Conservation (phyloP, 2,888 invertebrate genomes). For the Syrista parreyssii region DNA sequence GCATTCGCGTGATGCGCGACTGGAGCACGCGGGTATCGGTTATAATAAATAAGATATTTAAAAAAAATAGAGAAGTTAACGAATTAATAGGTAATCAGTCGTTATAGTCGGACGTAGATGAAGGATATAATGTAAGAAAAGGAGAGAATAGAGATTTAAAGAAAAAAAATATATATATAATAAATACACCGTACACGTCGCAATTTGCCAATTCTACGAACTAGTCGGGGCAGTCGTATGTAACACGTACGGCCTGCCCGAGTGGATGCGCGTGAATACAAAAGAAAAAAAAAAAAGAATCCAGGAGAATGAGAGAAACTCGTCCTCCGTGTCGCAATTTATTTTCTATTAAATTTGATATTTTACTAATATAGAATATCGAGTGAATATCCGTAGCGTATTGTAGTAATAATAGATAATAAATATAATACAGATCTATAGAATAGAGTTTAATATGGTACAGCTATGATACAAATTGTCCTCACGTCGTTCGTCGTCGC, state of each 20-base stretch:
- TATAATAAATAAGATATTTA: constrained; percentile 42
- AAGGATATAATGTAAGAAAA: constrained; percentile 19
- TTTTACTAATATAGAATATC: constrained; percentile 64
- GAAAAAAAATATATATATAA: background rate
- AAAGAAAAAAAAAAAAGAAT: background rate
- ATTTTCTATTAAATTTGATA: constrained; percentile 63
- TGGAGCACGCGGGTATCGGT: constrained; percentile 24
- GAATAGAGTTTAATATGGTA: constrained; percentile 63
- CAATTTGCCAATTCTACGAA: background rate
- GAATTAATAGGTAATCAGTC: constrained; percentile 27
- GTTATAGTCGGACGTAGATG: constrained; percentile 12
- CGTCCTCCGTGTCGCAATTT: constrained; percentile 47
- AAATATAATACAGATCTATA: constrained; percentile 65
- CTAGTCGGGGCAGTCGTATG: background rate
- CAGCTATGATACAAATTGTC: constrained; percentile 62
- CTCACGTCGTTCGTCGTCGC: constrained; percentile 20
- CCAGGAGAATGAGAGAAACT: background rate
- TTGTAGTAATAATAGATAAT: constrained; percentile 52
- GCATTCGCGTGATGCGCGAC: constrained; percentile 9
- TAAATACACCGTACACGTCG: background rate
- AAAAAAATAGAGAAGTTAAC: constrained; percentile 28
- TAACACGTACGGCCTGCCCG: background rate
- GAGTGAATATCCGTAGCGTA: constrained; percentile 60
- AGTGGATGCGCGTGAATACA: background rate
- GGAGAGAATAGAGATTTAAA: constrained; percentile 1